These are phyloP conservation scores for Tholera decimalis DNA, from an alignment of 2,888 invertebrate species.

Conservation along the genomic window DNA sequence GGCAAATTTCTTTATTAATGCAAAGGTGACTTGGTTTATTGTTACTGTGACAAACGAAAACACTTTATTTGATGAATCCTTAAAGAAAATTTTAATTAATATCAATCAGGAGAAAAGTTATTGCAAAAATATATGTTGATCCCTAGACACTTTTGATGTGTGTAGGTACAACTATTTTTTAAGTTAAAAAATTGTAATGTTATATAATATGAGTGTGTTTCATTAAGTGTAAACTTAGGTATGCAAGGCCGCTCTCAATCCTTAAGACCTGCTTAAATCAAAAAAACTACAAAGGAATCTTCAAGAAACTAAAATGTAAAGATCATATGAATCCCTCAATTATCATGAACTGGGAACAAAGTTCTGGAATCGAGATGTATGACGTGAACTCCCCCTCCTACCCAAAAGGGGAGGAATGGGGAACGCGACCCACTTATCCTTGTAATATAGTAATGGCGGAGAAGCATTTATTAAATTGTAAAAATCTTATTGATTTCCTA, in stretches of 20 bases:
- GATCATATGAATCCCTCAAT: conserved; percentile 65
- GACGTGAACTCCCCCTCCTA: conserved; percentile 63
- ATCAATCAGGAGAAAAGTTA: too few species aligned
- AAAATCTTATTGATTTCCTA: conserved; percentile 70
- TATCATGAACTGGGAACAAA: conserved; percentile 62
- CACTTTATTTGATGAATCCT: too few species aligned
- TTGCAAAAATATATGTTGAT: too few species aligned
- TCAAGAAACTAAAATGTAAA: conserved; percentile 54
- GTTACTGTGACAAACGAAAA: too few species aligned
- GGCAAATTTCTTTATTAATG: too few species aligned
- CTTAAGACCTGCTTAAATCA: conserved; percentile 13
- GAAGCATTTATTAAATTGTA: conserved; percentile 70
- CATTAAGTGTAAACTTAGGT: too few species aligned
- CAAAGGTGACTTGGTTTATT: too few species aligned
- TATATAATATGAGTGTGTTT: too few species aligned
- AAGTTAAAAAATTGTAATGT: too few species aligned
- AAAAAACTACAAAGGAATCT: neutral
- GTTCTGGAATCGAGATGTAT: conserved; percentile 80
- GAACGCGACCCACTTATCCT: conserved; percentile 81
- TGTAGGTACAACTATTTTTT: too few species aligned
- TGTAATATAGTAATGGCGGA: conserved; percentile 77
- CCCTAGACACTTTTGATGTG: too few species aligned
- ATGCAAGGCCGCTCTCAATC: neutral
- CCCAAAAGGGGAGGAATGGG: conserved; percentile 53
- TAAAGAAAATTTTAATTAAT: too few species aligned